These are phyloP conservation scores for Eucera pruinosa DNA, from an alignment of 2,888 invertebrate genomes.

Conservation along the genomic window DNA sequence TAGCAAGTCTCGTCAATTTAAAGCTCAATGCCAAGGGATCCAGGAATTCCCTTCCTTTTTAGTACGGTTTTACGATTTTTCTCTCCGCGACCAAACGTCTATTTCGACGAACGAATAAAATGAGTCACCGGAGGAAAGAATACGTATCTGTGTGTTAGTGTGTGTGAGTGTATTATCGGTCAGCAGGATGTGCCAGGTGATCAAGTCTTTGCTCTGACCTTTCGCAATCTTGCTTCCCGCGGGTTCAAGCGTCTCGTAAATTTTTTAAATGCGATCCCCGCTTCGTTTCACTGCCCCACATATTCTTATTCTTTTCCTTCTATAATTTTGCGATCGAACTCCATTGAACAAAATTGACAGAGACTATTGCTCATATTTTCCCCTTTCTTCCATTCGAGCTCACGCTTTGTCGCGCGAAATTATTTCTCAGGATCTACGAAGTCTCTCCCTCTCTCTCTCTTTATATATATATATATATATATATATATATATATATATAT, in stretches of 20 bases:
- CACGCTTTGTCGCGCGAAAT: background rate
- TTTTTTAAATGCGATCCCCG: constrained; percentile 29
- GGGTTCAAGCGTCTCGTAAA: constrained; percentile 23
- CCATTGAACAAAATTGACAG: background rate
- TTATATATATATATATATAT: too few species aligned
- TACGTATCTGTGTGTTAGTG: background rate
- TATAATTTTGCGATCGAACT: background rate
- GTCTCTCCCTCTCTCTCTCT: background rate
- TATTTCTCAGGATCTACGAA: background rate
- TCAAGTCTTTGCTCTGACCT: constrained; percentile 37
- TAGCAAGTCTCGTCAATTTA: constrained; percentile 14
- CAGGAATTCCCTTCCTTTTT: constrained; percentile 11
- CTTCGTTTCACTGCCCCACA: constrained; percentile 7
- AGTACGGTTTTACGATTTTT: background rate
- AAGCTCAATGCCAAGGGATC: background rate
- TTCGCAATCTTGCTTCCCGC: constrained; percentile 24
- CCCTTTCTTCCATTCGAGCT: background rate
- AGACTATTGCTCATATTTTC: too few species aligned
- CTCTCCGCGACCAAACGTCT: too few species aligned
- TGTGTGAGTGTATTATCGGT: background rate
- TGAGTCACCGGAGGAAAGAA: background rate
- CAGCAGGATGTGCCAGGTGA: background rate
- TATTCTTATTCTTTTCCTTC: background rate
- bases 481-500: too few species aligned
- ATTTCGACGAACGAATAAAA: background rate